Percentiles rank a stretch among this genome's conserved stretches.
phyloP scores from a whole-genome alignment of 2,113 vertebrate species.

The Mobula hypostoma region DNA sequence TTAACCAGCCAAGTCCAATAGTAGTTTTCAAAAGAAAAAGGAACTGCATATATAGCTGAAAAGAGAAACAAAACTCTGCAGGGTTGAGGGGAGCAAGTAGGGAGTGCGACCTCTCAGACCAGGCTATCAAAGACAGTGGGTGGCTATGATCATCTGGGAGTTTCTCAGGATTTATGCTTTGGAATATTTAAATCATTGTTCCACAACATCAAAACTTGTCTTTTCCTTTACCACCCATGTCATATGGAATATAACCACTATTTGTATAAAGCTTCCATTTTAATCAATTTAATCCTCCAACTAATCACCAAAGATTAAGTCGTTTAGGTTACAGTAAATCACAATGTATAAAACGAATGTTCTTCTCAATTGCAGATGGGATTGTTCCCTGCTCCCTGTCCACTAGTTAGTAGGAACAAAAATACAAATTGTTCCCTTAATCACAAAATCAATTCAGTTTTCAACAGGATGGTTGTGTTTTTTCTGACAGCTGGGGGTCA shows the following conservation, averaged over 20 bases:
- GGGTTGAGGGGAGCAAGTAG: no score
- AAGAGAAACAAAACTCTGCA: neutral
- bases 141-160: neutral
- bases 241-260: neutral
- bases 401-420: neutral
- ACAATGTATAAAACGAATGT: neutral
- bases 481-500: slow-evolving; percentile 54
- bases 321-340: neutral
- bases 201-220: neutral
- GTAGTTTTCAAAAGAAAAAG: neutral
- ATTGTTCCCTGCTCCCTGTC: neutral
- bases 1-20: neutral
- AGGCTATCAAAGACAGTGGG: neutral
- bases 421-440: neutral
- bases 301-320: neutral
- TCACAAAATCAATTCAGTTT: slow-evolving; percentile 26
- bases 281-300: no score
- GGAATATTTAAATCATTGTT: neutral
- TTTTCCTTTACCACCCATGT: neutral
- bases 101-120: neutral
- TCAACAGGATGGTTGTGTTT: neutral
- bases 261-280: neutral
- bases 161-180: neutral
- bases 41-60: neutral
- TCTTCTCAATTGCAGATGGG: neutral